Evolutionary conservation across 2,888 invertebrate genomes (phyloP).

Genomic region (Drosophila greeni): DNA sequence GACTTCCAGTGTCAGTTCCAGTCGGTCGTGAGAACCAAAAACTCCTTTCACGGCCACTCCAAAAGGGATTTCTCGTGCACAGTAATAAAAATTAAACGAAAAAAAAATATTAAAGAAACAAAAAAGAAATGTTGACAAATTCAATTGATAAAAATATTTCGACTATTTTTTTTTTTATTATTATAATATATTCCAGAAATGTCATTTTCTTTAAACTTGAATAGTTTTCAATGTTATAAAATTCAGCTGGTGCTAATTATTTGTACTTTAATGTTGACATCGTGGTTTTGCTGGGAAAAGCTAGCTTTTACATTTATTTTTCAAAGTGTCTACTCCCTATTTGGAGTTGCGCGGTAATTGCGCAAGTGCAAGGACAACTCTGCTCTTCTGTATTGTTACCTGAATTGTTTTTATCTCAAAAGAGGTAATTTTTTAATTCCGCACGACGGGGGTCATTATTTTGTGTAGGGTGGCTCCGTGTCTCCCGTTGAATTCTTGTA

Average conservation of each 20-base stretch:
- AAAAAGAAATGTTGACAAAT: too few relatives aligned
- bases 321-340: conserved; percentile 62
- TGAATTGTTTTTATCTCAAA: conserved; percentile 27
- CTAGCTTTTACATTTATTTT: neutral
- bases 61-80: conserved; percentile 31
- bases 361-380: conserved; percentile 70
- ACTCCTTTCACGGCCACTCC: conserved; percentile 69
- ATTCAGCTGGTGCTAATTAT: neutral
- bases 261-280: neutral
- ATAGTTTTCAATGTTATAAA: too few relatives aligned
- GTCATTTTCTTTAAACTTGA: too few relatives aligned
- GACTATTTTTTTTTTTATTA: too few relatives aligned
- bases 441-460: conserved; percentile 5
- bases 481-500: conserved; percentile 34
- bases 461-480: conserved; percentile 25
- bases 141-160: neutral
- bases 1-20: too few relatives aligned
- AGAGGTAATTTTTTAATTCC: conserved; percentile 22
- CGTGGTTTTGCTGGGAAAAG: neutral
- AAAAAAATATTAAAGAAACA: neutral
- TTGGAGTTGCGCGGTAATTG: conserved; percentile 70
- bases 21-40: conserved; percentile 51
- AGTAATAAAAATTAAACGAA: neutral
- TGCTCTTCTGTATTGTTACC: conserved; percentile 35
- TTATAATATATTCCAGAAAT: too few relatives aligned